Base-by-base conservation (phyloP, 2,113 vertebrate species). In the Gadus macrocephalus region DNA sequence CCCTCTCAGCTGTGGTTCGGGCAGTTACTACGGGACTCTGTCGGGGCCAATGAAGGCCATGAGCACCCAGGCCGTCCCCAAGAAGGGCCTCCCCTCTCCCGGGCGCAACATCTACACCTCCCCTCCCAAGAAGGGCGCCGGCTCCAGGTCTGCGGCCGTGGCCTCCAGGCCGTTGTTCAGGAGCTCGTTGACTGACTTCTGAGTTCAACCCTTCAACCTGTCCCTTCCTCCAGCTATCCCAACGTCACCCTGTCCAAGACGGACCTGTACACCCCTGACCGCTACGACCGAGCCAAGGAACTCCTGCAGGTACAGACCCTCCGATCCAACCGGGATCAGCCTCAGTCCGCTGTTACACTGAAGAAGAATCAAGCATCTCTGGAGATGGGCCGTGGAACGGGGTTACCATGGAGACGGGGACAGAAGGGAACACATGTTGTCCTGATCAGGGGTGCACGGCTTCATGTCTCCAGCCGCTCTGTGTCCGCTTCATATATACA, bases 61-160 rank as follows among this genome's bases (percentile, higher is more conserved):
- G 86, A 96, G 93, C 76, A 76, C 90, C 0, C 69, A 91, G 62
- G 3, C 53, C 9, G 88, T 80, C 70, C 71, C 85, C 25, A 90
- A n/a, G 66, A 89, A 84, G 67, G 76, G 77, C 22, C 91, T 91
- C 25, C 9, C 80, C 69, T 67, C 90, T 55, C 89, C 92, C 65
- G 92, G 93, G 42, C 96, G 92, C 83, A 96, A 96, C 84, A 81
- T 98, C 27, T 89, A 92, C 73, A 95, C 93, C 64, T 95, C 71
- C 79, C 94, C 94, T 28, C 85, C 91, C 25, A 96, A 96, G 83
- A 93, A 92, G 74, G 94, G 95, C 86, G 93, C 89, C 69, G 94
- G 94, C 82, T 95, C 92, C 81, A 93, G 94, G 94, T 98, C 89
- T 91, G 53, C 20, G 31, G 53, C 14, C 66, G 12, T 49, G 8